A percentile compares a stretch with the other conserved stretches of the same genome.
These are phyloP conservation scores for Rachycentron canadum DNA, from an alignment of 2,797 vertebrate genomes.

Conservation along the genomic window DNA sequence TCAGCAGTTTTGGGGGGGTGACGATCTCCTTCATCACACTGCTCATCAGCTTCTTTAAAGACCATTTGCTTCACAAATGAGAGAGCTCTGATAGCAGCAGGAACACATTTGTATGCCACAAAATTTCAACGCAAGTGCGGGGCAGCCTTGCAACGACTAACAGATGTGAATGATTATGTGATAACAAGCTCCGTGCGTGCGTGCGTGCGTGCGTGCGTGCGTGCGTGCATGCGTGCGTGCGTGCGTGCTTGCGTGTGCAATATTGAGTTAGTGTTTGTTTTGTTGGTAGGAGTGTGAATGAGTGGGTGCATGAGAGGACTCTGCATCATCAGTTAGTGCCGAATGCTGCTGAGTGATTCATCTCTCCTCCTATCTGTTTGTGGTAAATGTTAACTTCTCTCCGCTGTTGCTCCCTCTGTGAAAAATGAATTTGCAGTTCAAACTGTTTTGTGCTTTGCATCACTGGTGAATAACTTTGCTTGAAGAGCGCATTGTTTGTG, in stretches of 20 bases:
- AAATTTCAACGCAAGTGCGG: conserved; percentile 28
- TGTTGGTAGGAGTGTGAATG: conserved; percentile 10
- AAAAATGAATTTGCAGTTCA: conserved; percentile 15
- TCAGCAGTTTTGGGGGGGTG: conserved; percentile 79
- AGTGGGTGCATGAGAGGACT: conserved; percentile 22
- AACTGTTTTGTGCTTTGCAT: background rate
- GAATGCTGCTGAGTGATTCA: conserved; percentile 42
- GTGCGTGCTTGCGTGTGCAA: background rate
- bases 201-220: background rate
- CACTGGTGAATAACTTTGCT: background rate
- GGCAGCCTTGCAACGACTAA: conserved; percentile 17
- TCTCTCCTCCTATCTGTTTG: conserved; percentile 16
- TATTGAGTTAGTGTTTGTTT: background rate
- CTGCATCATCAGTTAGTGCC: conserved; percentile 27
- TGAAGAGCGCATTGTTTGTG: background rate
- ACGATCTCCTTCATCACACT: conserved; percentile 83
- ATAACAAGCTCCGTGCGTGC: background rate
- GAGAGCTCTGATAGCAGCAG: conserved; percentile 36
- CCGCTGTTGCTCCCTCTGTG: conserved; percentile 10
- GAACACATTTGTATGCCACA: conserved; percentile 21
- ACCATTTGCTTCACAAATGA: conserved; percentile 71
- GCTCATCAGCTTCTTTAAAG: conserved; percentile 69
- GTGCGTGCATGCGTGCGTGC: background rate
- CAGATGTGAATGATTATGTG: conserved; percentile 34
- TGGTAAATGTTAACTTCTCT: conserved; percentile 31